Evolutionary conservation across 2,797 vertebrate genomes (phyloP), one percentile per base, ranked within the genome.

Genomic region (Periophthalmus magnuspinnatus): DNA sequence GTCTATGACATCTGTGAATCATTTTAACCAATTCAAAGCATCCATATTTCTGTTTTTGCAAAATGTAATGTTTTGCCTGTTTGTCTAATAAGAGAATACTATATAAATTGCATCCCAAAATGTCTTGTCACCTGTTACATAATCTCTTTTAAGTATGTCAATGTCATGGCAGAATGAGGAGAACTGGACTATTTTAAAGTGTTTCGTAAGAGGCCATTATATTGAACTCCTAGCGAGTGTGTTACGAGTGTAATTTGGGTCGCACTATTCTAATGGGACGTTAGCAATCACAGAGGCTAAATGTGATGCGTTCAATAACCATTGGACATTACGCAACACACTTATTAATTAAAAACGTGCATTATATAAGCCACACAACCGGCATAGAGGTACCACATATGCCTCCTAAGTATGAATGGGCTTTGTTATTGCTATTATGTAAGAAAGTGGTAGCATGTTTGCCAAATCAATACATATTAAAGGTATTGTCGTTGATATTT

Each of bases 251-350:
- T 72, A 83, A 87, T 87, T 67, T 89, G 75, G 86, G 87, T 87
- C 88, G 81, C 72, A 63, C 64, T 76, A 69, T 81, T 76, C 82
- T 21, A 47, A 64, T 70, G 74, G 82, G 81, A 84, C 81, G 82
- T 88, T 86, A 5, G 4, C 41, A 88, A 90, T 90, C 81, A 86
- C 61, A 80, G 69, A 70, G 78, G 70, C 71, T 78, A 69, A 81
- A 85, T 86, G 63, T 72, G 80, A 81, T 68, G 82, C 77, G 83
- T 85, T 89, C 86, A 81, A 84, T 87, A 81, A 88, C 75, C 58
- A 2, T 76, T 14, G 81, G 78, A n/a, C 76, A 24, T 90, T 88
- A 73, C 72, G 13, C 81, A 90, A 91, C 71, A 52, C 61, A 13
- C 67, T 34, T 34, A 76, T 85, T 82, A 78, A 85, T 86, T 75